phyloP scores from a whole-genome alignment of 2,888 invertebrate species.

The Cheilosia pagana region DNA sequence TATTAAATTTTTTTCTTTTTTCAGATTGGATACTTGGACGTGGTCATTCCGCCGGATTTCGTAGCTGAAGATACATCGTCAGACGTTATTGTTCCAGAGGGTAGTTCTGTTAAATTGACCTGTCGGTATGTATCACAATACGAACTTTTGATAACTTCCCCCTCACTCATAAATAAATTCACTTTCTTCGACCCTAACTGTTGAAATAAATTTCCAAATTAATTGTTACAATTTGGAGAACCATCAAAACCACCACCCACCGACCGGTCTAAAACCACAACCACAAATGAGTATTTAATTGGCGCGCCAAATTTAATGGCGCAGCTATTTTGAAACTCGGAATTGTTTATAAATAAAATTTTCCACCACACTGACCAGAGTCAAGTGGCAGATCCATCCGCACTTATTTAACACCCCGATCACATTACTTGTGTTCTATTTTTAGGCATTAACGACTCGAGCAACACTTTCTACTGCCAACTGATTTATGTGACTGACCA shows the following conservation, averaged over 20 bases:
- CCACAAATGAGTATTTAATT: slow-evolving; percentile 69
- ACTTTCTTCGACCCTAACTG: slow-evolving; percentile 14
- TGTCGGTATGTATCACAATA: slow-evolving; percentile 84
- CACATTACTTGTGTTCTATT: slow-evolving; percentile 61
- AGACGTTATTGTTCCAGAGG: slow-evolving; percentile 94
- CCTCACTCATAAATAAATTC: slow-evolving; percentile 15
- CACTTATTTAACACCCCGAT: slow-evolving; percentile 65
- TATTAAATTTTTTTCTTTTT: slow-evolving; percentile 23
- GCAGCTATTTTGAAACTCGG: slow-evolving; percentile 16
- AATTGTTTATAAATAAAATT: slow-evolving; percentile 35
- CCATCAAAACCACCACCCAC: slow-evolving; percentile 7
- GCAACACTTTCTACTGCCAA: slow-evolving; percentile 36
- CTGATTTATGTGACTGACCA: slow-evolving; percentile 70
- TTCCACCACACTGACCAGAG: slow-evolving; percentile 63
- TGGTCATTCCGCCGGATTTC: slow-evolving; percentile 96
- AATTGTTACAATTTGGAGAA: slow-evolving; percentile 48
- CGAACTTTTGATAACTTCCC: background rate
- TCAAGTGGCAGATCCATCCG: slow-evolving; percentile 58
- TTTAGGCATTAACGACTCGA: slow-evolving; percentile 59
- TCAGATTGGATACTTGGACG: slow-evolving; percentile 93
- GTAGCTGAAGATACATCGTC: slow-evolving; percentile 94
- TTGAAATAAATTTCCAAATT: slow-evolving; percentile 30
- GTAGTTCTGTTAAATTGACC: slow-evolving; percentile 87
- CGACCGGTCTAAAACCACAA: slow-evolving; percentile 14
- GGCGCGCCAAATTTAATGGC: slow-evolving; percentile 70